These are phyloP conservation scores for Lota lota DNA, from an alignment of 2,113 vertebrate species.

Conservation along the genomic window DNA sequence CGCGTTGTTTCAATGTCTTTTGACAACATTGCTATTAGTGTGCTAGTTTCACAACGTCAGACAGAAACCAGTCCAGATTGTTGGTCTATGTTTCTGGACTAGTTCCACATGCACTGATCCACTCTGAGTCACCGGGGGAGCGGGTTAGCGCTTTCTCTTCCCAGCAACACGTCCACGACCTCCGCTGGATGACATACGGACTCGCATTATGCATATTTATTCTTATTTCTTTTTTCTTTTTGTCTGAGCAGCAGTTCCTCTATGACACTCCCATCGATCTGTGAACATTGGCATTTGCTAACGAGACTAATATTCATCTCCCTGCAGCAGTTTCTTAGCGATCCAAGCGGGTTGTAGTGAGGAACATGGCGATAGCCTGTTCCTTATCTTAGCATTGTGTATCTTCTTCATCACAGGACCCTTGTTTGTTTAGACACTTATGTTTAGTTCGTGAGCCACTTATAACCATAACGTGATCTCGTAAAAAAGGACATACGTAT, in stretches of 20 bases:
- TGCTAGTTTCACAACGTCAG: constrained; percentile 67
- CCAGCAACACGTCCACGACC: constrained; percentile 29
- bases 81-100: constrained; percentile 31
- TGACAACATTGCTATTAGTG: constrained; percentile 52
- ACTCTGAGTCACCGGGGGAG: neutral
- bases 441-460: too few species aligned
- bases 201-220: constrained; percentile 17
- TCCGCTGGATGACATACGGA: constrained; percentile 57
- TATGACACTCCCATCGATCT: constrained; percentile 38
- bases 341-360: too few species aligned
- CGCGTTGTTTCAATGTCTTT: too few species aligned
- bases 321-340: too few species aligned
- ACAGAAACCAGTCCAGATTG: constrained; percentile 38
- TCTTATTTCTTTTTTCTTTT: constrained; percentile 5
- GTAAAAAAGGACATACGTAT: too few species aligned
- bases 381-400: too few species aligned
- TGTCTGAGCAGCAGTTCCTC: constrained; percentile 38
- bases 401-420: too few species aligned
- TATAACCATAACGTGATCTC: too few species aligned
- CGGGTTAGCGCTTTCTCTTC: too few species aligned
- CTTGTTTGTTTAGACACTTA: too few species aligned
- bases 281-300: constrained; percentile 21
- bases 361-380: too few species aligned
- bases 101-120: constrained; percentile 26
- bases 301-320: too few species aligned